Percentiles rank a stretch among this genome's conserved stretches.
These are phyloP conservation scores for Diadophis punctatus DNA, from an alignment of 2,113 vertebrate genomes.

Conservation along the genomic window DNA sequence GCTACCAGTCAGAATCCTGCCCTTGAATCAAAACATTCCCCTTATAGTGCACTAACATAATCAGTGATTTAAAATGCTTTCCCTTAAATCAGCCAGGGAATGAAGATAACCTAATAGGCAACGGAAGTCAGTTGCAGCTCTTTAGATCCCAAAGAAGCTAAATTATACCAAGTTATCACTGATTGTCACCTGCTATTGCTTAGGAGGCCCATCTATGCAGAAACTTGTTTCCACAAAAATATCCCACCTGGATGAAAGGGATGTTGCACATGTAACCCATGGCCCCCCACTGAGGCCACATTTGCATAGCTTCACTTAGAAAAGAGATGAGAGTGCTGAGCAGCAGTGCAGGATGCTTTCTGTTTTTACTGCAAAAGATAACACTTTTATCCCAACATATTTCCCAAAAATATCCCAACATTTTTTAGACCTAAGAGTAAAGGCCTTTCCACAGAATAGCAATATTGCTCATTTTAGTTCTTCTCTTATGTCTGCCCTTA, in stretches of 20 bases:
- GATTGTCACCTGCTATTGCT: not conserved
- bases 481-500: not conserved
- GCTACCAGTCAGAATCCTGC: constrained; percentile 9
- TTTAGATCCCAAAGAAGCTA: not conserved
- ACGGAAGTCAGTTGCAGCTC: not conserved
- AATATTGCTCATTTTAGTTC: not conserved
- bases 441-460: not conserved
- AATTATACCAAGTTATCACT: not conserved
- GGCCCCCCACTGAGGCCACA: not conserved
- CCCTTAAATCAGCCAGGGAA: not conserved
- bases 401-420: too few species aligned
- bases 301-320: too few species aligned
- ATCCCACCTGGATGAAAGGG: not conserved
- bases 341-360: not conserved
- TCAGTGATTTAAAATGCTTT: not conserved
- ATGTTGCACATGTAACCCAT: too few species aligned
- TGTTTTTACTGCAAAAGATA: not conserved
- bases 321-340: not conserved
- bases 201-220: not conserved
- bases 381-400: not conserved
- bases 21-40: not conserved
- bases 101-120: not conserved
- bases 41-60: not conserved
- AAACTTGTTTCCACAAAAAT: not conserved
- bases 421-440: not conserved